Evolutionary conservation across 2,888 invertebrate species (phyloP), one percentile per base, ranked within the genome.

Genomic region (Hipparchia sbordonii): DNA sequence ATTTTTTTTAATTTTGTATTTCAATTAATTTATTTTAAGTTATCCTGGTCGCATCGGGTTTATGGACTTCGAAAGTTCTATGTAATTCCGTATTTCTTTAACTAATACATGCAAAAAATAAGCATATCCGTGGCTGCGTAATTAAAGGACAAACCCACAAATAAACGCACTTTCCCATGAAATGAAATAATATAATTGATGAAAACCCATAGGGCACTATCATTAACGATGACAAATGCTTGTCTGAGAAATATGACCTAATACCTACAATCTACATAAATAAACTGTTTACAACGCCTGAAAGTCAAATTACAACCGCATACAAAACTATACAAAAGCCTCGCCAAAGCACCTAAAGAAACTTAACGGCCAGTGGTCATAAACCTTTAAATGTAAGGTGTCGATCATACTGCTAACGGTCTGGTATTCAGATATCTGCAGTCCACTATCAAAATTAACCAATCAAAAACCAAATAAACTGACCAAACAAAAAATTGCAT

Each of bases 321-420:
- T 59, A 67, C 59, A 57, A 48, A 59, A 48, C 23, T 23, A 23
- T 48, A 48, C 67, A 66, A 71, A 62, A 62, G 56, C 23, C 57
- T 48, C 23, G 8, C 33, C 9, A 12, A 59, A 68, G 48, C 10
- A 23, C 12, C 39, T 45, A 69, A 60, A 68, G 67, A 69, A 69
- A 61, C 52, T 69, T 52, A 48, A 73, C 60, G 60, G 52, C 46
- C 67, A 67, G 67, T 45, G 61, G 56, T 70, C 70, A 73, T 70
- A 68, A 73, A 70, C 65, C 56, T 68, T 13, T n/a, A 66, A 66
- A 68, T 69, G 63, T 9, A 57, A 57, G 13, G 57, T 23, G 7
- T 57, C 56, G 13, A 23, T 9, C 8, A 2, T 13, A 23, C 23
- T 23, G 23, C 7, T 13, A 8, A 57, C 57, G 57, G 57, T 57